Conservation (phyloP, 2,113 vertebrate genomes). For the Notarius quadriscutis region DNA sequence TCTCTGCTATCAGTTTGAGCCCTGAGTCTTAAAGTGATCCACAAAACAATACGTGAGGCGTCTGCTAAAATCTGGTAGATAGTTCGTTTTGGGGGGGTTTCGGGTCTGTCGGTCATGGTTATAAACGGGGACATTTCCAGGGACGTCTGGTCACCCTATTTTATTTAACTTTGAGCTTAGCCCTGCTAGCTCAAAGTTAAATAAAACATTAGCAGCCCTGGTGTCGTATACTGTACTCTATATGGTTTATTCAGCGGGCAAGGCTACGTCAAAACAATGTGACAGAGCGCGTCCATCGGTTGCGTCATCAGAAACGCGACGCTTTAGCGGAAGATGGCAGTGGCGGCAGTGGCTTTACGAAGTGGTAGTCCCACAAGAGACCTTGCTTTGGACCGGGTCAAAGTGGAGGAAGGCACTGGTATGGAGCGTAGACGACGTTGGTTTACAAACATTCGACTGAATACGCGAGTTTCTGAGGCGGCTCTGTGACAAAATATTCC, state of each 20-base stretch:
- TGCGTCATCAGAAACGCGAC: conserved; percentile 3
- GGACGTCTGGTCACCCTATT: too few relatives aligned
- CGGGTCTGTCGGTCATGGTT: too few relatives aligned
- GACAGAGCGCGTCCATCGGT: not conserved
- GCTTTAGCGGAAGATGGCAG: conserved; percentile 48
- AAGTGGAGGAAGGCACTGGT: conserved; percentile 74
- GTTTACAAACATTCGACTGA: not conserved
- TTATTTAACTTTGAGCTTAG: not conserved
- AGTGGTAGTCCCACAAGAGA: conserved; percentile 72
- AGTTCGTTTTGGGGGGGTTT: too few relatives aligned
- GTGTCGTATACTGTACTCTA: not conserved
- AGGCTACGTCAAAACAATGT: not conserved
- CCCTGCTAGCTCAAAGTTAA: not conserved
- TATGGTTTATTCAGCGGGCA: not conserved
- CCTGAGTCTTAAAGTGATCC: too few relatives aligned
- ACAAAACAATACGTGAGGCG: too few relatives aligned
- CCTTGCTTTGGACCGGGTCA: conserved; percentile 62
- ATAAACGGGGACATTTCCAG: too few relatives aligned
- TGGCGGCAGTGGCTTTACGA: conserved; percentile 65
- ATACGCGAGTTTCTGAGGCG: not conserved
- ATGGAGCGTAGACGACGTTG: not conserved
- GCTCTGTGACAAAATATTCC: not conserved
- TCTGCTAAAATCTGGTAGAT: too few relatives aligned
- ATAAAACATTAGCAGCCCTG: not conserved
- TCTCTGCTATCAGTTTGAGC: too few relatives aligned